Base-by-base conservation (phyloP, 1,140 invertebrate genomes). In the Acromyrmex heyeri region DNA sequence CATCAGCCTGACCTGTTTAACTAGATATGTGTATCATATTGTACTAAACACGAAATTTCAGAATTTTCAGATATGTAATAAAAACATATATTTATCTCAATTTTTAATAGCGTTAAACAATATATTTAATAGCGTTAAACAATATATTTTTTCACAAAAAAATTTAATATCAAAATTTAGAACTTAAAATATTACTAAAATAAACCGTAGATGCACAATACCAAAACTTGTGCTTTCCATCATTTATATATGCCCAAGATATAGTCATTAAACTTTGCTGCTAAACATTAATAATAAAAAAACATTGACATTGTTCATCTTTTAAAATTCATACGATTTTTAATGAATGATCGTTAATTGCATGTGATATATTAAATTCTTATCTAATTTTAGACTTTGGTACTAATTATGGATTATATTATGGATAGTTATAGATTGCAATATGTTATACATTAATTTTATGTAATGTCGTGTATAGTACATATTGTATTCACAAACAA, bases 401-500 rank as follows among this genome's bases (percentile, higher is more conserved):
- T 44, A 44, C 38, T 57, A 73, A 64, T 64, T 34, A 30, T 7
- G 2, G 7, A 44, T 67, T 38, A 21, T 30, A 77, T 12, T 38
- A 16, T 44, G 24, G 10, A 44, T 85, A 64, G n/a, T 67, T 44
- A 44, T 53, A 2, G 10, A 85, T 76, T 53, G 59, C 12, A 85
- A 30, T 24, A n/a, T 62, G 6, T 34, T 48, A 27, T 24, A 18
- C 18, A 62, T 50, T 76, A 64, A 78, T 21, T 72, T 82, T 21
- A 18, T 38, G 14, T 44, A 57, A 55, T 12, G 55, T 44, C 34
- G 34, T 82, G 65, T 78, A 57, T 72, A 38, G 38, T 61, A 50
- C 55, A 21, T 34, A 83, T 27, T 62, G 16, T 50, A 76, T 57
- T 57, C 73, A 76, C 59, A 86, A 88, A n/a, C 86, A 72, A 50